Evolutionary conservation across 2,797 vertebrate species (phyloP).

Genomic region (Phrynocephalus forsythii): DNA sequence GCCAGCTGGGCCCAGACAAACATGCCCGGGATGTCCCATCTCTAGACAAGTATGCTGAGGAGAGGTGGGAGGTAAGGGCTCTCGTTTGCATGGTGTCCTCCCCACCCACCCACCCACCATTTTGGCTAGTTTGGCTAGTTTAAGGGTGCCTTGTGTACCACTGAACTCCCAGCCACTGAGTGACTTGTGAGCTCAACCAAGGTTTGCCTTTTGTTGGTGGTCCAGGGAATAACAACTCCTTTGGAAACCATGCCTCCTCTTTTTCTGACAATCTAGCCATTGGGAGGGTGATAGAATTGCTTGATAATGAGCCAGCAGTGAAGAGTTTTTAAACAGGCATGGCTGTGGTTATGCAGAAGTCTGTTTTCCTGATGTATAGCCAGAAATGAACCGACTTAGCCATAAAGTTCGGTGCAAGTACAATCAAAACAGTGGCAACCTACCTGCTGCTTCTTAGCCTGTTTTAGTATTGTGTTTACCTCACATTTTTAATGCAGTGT

Average conservation of each 20-base stretch:
- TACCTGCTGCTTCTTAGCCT: background rate
- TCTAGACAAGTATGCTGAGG: constrained; percentile 90
- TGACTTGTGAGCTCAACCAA: no score
- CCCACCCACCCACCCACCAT: no score
- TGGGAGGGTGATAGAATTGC: background rate
- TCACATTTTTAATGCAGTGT: no score
- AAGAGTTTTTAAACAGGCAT: background rate
- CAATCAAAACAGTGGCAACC: background rate
- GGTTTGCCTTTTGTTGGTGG: background rate
- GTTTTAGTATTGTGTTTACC: no score
- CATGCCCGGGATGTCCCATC: constrained; percentile 89
- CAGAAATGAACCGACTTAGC: background rate
- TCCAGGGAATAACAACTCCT: background rate
- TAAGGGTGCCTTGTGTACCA: background rate
- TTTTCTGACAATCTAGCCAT: background rate
- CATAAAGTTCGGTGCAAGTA: background rate
- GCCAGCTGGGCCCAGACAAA: constrained; percentile 88
- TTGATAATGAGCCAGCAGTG: background rate
- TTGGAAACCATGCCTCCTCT: background rate
- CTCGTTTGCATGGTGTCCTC: background rate
- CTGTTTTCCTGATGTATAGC: background rate
- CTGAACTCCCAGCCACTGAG: background rate
- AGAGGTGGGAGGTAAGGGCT: constrained; percentile 88
- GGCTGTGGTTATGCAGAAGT: background rate
- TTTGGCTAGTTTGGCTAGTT: background rate